Evolutionary conservation across 2,888 invertebrate species (phyloP).

Genomic region (Dasysyrphus albostriatus): DNA sequence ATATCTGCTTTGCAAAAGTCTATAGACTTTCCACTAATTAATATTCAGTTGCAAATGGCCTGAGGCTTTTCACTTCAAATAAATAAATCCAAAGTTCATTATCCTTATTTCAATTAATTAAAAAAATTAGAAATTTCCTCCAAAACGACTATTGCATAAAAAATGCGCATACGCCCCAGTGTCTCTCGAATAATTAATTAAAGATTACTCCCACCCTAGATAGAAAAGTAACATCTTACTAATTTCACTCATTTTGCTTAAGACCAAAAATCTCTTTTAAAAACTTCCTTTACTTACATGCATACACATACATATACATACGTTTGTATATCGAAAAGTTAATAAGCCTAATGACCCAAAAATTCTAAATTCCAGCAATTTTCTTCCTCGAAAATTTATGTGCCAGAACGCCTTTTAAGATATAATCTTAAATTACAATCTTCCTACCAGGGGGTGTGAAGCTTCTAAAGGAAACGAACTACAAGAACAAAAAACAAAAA

Average conservation of each 20-base stretch:
- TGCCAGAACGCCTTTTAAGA: background rate
- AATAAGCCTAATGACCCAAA: slow-evolving; percentile 34
- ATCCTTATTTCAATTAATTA: no score
- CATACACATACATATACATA: background rate
- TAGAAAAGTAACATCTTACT: background rate
- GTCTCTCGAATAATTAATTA: background rate
- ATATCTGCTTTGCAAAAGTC: no score
- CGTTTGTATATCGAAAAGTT: background rate
- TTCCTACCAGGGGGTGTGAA: background rate
- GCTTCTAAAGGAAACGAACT: background rate
- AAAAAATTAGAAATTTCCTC: no score
- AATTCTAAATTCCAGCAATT: slow-evolving; percentile 13
- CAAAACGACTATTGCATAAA: no score
- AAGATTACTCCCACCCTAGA: background rate
- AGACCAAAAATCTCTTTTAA: background rate
- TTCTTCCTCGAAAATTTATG: slow-evolving; percentile 9
- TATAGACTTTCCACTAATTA: no score
- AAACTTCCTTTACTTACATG: background rate
- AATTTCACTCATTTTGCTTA: background rate
- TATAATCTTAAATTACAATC: slow-evolving; percentile 33
- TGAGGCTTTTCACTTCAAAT: no score
- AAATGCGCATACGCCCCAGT: background rate
- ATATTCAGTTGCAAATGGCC: no score
- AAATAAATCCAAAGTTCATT: no score
- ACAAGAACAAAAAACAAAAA: background rate